Conservation (phyloP, 2,113 vertebrate genomes). For the Elanus axillaris region DNA sequence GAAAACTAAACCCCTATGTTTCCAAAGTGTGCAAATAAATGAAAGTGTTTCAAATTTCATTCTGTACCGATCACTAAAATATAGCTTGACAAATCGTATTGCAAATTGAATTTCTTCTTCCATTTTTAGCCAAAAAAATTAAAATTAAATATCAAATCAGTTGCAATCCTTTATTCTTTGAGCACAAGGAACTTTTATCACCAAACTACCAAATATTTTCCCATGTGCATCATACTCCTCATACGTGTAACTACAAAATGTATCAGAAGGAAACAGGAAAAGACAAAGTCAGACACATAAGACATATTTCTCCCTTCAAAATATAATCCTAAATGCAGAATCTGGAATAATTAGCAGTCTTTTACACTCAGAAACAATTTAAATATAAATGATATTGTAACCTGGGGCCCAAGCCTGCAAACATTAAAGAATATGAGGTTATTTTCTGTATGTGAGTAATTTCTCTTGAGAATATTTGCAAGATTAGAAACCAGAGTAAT, state of each 20-base stretch:
- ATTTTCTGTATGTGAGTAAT: not conserved
- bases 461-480: not conserved
- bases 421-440: not conserved
- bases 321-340: not conserved
- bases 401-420: not conserved
- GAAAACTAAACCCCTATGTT: not conserved
- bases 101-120: not conserved
- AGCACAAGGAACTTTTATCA: not conserved
- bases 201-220: not conserved
- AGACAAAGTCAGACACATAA: not conserved
- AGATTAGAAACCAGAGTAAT: not conserved
- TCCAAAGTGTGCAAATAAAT: not conserved
- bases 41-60: not conserved
- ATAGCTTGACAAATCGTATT: not conserved
- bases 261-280: not conserved
- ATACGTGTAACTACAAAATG: not conserved
- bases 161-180: not conserved
- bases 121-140: not conserved
- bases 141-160: not conserved
- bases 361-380: not conserved
- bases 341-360: not conserved
- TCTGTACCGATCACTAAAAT: not conserved
- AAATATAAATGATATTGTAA: not conserved
- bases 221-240: not conserved
- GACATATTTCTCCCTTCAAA: not conserved